Conservation (phyloP, 1,140 invertebrate species). For the Ceratina calcarata region DNA sequence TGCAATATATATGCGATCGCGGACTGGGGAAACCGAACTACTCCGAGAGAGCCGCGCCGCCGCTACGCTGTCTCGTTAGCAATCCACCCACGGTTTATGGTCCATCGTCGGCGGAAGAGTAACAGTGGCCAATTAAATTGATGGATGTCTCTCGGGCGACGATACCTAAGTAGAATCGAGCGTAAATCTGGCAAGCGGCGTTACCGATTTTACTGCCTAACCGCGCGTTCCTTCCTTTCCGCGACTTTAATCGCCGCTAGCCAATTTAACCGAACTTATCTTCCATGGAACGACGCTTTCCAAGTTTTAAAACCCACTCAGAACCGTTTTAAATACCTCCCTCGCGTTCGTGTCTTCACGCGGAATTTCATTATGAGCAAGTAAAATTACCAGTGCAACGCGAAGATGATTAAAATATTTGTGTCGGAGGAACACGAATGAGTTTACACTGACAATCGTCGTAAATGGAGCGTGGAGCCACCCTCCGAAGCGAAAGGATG, state of each 20-base stretch:
- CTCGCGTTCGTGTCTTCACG: not conserved
- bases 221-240: not conserved
- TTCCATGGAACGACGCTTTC: not conserved
- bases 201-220: constrained; percentile 11
- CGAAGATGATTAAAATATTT: no score
- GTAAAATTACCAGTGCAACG: no score
- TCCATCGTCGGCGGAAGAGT: constrained; percentile 80
- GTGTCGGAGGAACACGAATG: no score
- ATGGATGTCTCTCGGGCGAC: constrained; percentile 77
- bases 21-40: constrained; percentile 71
- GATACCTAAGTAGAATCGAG: constrained; percentile 70
- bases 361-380: constrained; percentile 50
- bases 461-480: no score
- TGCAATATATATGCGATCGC: constrained; percentile 79
- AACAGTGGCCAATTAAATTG: constrained; percentile 82
- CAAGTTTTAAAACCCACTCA: not conserved
- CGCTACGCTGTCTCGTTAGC: constrained; percentile 76
- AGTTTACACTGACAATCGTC: no score
- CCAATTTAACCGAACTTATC: not conserved
- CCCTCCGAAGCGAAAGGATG: constrained; percentile 28
- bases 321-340: no score
- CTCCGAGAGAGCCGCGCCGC: constrained; percentile 47
- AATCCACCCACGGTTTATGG: constrained; percentile 78
- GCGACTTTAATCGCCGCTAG: constrained; percentile 18
- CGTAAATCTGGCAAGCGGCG: constrained; percentile 33